Conservation (phyloP, 1,140 invertebrate genomes). For the Drosophila lini region DNA sequence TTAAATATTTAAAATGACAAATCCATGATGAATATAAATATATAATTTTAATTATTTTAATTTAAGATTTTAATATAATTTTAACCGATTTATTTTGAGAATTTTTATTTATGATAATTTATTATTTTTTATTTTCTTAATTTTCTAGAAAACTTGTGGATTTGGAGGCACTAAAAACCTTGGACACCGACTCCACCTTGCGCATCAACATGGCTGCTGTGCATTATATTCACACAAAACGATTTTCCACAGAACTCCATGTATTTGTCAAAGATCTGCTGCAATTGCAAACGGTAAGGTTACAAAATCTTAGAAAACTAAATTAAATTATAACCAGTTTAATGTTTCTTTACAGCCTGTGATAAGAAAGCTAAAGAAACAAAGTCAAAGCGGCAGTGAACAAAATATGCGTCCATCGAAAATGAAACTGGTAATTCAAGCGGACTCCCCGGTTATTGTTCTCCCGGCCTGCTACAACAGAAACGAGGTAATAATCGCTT, state of each 20-base stretch:
- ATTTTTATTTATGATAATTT: no score
- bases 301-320: no score
- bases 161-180: conserved; percentile 41
- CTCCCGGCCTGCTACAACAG: conserved; percentile 94
- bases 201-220: conserved; percentile 94
- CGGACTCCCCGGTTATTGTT: conserved; percentile 92
- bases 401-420: conserved; percentile 59
- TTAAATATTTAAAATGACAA: no score
- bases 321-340: neutral
- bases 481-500: conserved; percentile 91
- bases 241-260: conserved; percentile 95
- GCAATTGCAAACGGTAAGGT: conserved; percentile 89
- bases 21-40: no score
- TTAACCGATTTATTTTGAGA: no score
- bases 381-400: conserved; percentile 44
- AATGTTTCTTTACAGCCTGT: conserved; percentile 65
- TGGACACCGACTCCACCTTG: conserved; percentile 89
- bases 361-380: conserved; percentile 74
- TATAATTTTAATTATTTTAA: no score
- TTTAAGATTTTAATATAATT: no score
- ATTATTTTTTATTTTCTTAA: neutral
- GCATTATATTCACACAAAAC: conserved; percentile 96
- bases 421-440: conserved; percentile 76
- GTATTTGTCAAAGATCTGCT: conserved; percentile 94
- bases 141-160: conserved; percentile 51